A percentile compares a stretch with the other conserved stretches of the same genome.
These are phyloP conservation scores for Gobius niger DNA, from an alignment of 2,113 vertebrate genomes.

Conservation along the genomic window DNA sequence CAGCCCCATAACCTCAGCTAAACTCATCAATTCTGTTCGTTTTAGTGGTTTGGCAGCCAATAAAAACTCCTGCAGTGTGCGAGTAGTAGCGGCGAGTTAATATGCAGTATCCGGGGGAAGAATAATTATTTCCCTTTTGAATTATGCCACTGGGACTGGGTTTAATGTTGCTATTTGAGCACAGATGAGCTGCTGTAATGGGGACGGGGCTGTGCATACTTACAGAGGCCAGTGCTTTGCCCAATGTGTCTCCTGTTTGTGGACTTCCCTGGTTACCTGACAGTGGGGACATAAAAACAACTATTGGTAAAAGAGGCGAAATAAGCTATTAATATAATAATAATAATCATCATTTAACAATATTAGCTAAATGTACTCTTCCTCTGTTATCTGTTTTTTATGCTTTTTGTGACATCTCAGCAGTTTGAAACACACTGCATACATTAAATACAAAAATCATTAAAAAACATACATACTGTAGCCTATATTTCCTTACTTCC, in stretches of 20 bases:
- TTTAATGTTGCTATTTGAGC: conserved; percentile 45
- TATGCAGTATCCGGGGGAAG: conserved; percentile 31
- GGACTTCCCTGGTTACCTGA: conserved; percentile 85
- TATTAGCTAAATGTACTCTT: neutral
- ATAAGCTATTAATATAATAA: neutral
- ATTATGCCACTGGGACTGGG: conserved; percentile 31
- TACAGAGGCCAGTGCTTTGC: conserved; percentile 96
- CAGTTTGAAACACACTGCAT: too few species aligned
- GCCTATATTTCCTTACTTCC: too few species aligned
- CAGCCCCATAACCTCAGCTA: conserved; percentile 61
- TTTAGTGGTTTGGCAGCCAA: conserved; percentile 63
- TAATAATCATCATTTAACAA: neutral
- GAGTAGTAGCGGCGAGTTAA: conserved; percentile 30
- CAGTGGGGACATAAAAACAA: conserved; percentile 55
- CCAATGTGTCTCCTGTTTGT: conserved; percentile 93
- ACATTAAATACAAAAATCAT: too few species aligned
- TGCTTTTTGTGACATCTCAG: too few species aligned
- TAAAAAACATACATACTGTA: too few species aligned
- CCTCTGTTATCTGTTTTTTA: too few species aligned
- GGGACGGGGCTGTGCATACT: conserved; percentile 72
- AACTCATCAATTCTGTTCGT: conserved; percentile 69
- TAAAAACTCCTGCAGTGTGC: conserved; percentile 56
- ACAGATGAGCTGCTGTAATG: conserved; percentile 43
- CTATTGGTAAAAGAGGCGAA: neutral
- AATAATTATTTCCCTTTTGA: conserved; percentile 33